Conservation (phyloP, 2,888 invertebrate genomes). For the Calliscelio sp. region DNA sequence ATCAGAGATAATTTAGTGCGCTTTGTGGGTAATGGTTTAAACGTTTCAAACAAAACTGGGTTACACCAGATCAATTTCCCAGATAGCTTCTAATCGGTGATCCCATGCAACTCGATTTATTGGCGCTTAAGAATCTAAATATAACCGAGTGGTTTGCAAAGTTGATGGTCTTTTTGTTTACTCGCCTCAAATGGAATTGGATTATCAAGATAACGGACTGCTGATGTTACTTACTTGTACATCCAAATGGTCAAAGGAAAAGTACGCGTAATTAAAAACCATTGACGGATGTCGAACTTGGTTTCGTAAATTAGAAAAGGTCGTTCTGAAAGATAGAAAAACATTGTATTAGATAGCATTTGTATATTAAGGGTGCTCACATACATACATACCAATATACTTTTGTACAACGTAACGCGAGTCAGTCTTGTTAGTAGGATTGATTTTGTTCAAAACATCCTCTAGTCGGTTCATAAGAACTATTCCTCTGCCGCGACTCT, state of each 20-base stretch:
- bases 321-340: slow-evolving; percentile 89
- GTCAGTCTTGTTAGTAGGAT: slow-evolving; percentile 86
- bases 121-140: slow-evolving; percentile 44
- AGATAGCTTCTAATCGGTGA: slow-evolving; percentile 56
- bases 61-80: slow-evolving; percentile 75
- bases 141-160: slow-evolving; percentile 33
- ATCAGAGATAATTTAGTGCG: not conserved
- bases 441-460: slow-evolving; percentile 92
- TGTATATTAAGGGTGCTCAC: too few species aligned
- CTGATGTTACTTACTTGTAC: slow-evolving; percentile 90
- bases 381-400: slow-evolving; percentile 94
- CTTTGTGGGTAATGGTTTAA: slow-evolving; percentile 28
- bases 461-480: slow-evolving; percentile 94
- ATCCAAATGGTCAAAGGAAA: slow-evolving; percentile 97
- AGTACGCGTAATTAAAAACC: slow-evolving; percentile 97
- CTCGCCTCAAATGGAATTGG: not conserved
- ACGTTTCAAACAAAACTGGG: slow-evolving; percentile 75
- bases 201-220: not conserved
- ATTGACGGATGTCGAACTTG: slow-evolving; percentile 98
- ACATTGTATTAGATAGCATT: too few species aligned
- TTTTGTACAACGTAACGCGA: slow-evolving; percentile 97
- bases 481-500: slow-evolving; percentile 96
- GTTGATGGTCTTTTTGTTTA: slow-evolving; percentile 1
- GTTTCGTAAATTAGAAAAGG: slow-evolving; percentile 95
- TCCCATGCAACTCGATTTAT: slow-evolving; percentile 39